Conservation (phyloP, 2,888 invertebrate species). For the Drosophila phalerata region DNA sequence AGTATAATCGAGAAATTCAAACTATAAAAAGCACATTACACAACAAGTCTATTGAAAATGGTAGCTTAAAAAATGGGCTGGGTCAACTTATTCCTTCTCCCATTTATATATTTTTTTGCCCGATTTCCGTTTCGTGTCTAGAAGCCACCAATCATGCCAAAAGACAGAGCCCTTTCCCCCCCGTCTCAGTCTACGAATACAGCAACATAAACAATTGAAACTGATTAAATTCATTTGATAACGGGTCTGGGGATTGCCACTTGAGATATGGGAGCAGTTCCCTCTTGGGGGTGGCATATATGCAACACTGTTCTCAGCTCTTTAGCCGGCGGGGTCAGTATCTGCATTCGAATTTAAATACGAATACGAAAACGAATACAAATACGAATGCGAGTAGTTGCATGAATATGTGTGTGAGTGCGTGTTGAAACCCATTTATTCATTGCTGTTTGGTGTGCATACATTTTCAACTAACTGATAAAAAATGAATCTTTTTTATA, state of each 20-base stretch:
- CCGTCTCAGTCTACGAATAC: constrained; percentile 14
- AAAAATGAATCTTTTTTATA: constrained; percentile 1
- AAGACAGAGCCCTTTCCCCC: constrained; percentile 28
- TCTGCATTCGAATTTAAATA: constrained; percentile 13
- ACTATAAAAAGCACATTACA: constrained; percentile 27
- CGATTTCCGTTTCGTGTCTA: constrained; percentile 59
- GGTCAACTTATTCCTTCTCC: not conserved
- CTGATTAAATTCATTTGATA: constrained; percentile 82
- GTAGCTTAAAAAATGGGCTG: not conserved
- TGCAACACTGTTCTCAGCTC: constrained; percentile 21
- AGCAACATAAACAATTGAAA: constrained; percentile 80
- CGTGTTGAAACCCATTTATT: constrained; percentile 53
- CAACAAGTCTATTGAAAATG: constrained; percentile 68
- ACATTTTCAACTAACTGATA: constrained; percentile 36
- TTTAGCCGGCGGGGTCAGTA: constrained; percentile 20
- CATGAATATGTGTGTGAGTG: constrained; percentile 19
- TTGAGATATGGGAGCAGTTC: constrained; percentile 64
- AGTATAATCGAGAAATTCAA: not conserved
- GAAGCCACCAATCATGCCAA: constrained; percentile 75
- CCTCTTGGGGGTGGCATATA: constrained; percentile 50
- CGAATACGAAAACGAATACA: not conserved
- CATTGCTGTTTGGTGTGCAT: constrained; percentile 48
- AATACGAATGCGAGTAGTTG: not conserved
- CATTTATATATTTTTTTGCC: not conserved
- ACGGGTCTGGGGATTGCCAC: constrained; percentile 66